Base-by-base conservation (phyloP, 30 jellyfish, hydroid and myxozoan species). In the Phacellophora camtschatica region DNA sequence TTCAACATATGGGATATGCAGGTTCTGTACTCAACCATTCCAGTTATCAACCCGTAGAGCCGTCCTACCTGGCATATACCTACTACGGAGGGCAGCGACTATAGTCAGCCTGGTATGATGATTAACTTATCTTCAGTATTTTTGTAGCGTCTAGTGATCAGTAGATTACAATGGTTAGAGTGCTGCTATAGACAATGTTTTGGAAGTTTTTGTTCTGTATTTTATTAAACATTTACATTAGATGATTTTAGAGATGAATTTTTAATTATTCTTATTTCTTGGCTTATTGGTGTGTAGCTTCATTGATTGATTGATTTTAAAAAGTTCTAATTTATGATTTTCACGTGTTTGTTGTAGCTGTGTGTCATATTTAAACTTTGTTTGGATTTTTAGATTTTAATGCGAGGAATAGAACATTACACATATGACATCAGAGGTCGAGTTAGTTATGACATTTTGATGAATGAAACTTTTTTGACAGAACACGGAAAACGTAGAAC, bases 1-100 rank as follows among this genome's bases (percentile, higher is more conserved):
- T 61, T 11, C 94, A 68, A 43, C 94, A 82, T 36, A 30, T 71
- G 32, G 86, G 94, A 50, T 71, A 67, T 49, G 68, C 92, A 0
- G 85, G 92, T 45, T 81, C 92, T 13, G 85, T 81, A 27, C 77
- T 81, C 15, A 36, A 65, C 53, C 94, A 65, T 32, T 27, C 86
- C 24, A 46, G 74, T 25, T 82, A 68, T 51, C 94, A 69, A 30
- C 66, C 81, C 18, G 81, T 69, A 15, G 94, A 82, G 29, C 86
- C 94, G 0, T 68, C 86, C 29, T 82, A 82, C 80, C 65, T 82
- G 87, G 94, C 94, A 25, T 82, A 82, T 39, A 68, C 94, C 57
- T 82, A 53, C 59, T 82, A 68, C 62, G 94, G 94, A 29, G 85
- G 86, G n/a, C 94, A 67, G 70, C 53, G 91, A n/a, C 91, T 70